phyloP scores from a whole-genome alignment of 2,888 invertebrate genomes.

The Plemyria rubiginata region DNA sequence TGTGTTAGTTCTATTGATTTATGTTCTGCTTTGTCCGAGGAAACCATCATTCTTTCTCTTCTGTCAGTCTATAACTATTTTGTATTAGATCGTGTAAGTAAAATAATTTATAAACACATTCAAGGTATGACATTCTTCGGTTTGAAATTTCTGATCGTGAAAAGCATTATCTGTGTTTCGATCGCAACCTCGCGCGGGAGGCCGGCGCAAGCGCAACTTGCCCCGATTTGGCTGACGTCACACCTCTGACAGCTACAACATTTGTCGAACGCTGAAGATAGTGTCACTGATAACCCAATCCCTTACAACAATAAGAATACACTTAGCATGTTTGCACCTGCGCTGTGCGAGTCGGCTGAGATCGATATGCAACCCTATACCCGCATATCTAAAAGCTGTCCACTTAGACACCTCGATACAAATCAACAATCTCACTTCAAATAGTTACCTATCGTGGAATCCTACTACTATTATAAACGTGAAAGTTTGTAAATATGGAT shows the following conservation, averaged over 20 bases:
- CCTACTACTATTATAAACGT: too few species aligned
- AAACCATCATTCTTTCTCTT: slow-evolving; percentile 12
- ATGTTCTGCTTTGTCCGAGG: slow-evolving; percentile 23
- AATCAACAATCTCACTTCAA: slow-evolving; percentile 44
- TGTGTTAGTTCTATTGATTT: slow-evolving; percentile 27
- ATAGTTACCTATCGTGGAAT: slow-evolving; percentile 34
- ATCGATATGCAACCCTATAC: slow-evolving; percentile 64
- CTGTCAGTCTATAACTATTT: slow-evolving; percentile 12
- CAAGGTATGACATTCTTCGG: slow-evolving; percentile 15
- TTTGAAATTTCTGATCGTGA: slow-evolving; percentile 40
- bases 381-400: slow-evolving; percentile 62
- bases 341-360: slow-evolving; percentile 66
- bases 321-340: slow-evolving; percentile 85
- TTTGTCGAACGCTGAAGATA: slow-evolving; percentile 83
- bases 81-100: slow-evolving; percentile 1
- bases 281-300: slow-evolving; percentile 84
- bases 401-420: slow-evolving; percentile 49
- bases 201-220: slow-evolving; percentile 59
- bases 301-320: slow-evolving; percentile 84
- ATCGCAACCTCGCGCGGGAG: slow-evolving; percentile 58
- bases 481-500: too few species aligned
- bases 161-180: slow-evolving; percentile 65
- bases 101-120: slow-evolving; percentile 12
- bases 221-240: slow-evolving; percentile 81
- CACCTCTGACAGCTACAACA: slow-evolving; percentile 82